phyloP scores from a whole-genome alignment of 1,140 invertebrate genomes.

The Drosophila ficusphila region DNA sequence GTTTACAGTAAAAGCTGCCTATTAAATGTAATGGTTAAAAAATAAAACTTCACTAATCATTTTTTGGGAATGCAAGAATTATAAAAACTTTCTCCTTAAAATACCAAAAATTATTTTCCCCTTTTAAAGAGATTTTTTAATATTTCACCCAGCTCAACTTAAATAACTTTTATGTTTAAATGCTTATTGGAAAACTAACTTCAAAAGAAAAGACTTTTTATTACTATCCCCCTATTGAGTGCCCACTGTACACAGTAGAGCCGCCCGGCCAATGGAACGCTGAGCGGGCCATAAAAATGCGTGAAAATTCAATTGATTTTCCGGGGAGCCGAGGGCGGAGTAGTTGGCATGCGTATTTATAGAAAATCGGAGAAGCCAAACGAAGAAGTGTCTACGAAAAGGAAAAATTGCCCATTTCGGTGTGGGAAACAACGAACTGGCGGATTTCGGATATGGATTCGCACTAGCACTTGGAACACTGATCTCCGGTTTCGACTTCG shows the following conservation, averaged over 20 bases:
- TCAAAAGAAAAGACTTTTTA: not conserved
- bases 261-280: conserved; percentile 8
- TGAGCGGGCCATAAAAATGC: conserved; percentile 64
- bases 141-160: too few relatives aligned
- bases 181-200: not conserved
- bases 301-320: conserved; percentile 82
- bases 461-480: conserved; percentile 2
- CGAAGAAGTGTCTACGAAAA: not conserved
- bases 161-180: too few relatives aligned
- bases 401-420: conserved; percentile 55
- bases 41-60: too few relatives aligned
- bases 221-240: not conserved
- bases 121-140: too few relatives aligned
- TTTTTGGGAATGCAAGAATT: too few relatives aligned
- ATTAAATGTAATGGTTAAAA: not conserved
- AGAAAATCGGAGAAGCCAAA: conserved; percentile 24
- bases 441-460: conserved; percentile 10
- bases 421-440: conserved; percentile 59
- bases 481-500: too few relatives aligned
- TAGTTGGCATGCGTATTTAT: conserved; percentile 56
- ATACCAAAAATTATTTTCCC: too few relatives aligned
- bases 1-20: not conserved
- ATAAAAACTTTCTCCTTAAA: too few relatives aligned
- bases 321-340: conserved; percentile 25
- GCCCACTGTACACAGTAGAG: conserved; percentile 15